Conservation (phyloP, 2,888 invertebrate species). For the Girardia tigrina region DNA sequence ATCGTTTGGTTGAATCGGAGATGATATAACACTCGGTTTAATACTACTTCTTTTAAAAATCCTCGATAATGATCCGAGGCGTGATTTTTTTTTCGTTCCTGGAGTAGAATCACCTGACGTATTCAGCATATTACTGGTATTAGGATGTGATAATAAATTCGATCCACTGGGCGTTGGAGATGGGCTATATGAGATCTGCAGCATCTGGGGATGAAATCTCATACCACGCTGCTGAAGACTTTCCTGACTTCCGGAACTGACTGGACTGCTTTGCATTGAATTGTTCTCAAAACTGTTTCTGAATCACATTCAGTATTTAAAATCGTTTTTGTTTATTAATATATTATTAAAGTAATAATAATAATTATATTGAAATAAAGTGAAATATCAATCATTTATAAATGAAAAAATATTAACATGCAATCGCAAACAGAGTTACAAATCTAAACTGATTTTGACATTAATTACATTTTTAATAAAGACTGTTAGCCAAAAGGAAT, state of each 20-base stretch:
- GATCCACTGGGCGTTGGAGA: slow-evolving; percentile 1
- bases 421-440: too few relatives aligned
- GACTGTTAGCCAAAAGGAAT: too few relatives aligned
- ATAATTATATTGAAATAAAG: too few relatives aligned
- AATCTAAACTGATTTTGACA: too few relatives aligned
- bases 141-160: background rate
- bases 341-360: too few relatives aligned
- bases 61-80: background rate
- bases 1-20: slow-evolving; percentile 7
- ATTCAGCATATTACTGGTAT: background rate
- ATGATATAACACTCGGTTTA: background rate
- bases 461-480: too few relatives aligned
- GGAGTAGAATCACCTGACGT: background rate
- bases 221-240: slow-evolving; percentile 9
- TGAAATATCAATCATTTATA: too few relatives aligned
- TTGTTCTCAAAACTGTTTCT: slow-evolving; percentile 10
- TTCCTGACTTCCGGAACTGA: background rate
- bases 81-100: background rate
- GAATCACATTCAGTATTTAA: background rate
- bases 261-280: slow-evolving; percentile 19
- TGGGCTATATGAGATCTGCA: slow-evolving; percentile 4
- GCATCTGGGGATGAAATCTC: slow-evolving; percentile 9
- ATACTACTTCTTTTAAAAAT: background rate
- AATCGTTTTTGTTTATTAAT: too few relatives aligned
- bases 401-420: too few relatives aligned